phyloP scores from a whole-genome alignment of 2,113 vertebrate species.

The Dendrocopos noguchii region DNA sequence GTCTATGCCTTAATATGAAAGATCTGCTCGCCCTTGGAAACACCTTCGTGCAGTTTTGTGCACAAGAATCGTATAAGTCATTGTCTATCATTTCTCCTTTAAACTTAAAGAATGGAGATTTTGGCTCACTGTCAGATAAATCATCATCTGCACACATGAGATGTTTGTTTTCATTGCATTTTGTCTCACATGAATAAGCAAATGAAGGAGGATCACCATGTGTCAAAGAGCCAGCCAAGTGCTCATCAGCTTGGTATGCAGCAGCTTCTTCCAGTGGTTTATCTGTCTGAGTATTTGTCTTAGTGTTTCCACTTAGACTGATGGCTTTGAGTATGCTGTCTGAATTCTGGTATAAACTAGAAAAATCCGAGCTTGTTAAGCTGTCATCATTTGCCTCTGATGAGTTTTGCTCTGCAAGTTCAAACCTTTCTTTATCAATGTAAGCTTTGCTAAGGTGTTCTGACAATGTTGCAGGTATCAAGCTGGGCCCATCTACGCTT shows the following conservation, averaged over 20 bases:
- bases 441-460: not conserved
- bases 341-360: constrained; percentile 19
- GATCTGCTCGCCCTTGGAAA: constrained; percentile 74
- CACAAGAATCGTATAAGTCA: constrained; percentile 80
- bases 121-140: constrained; percentile 23
- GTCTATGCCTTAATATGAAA: constrained; percentile 87
- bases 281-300: not conserved
- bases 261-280: constrained; percentile 11
- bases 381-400: not conserved
- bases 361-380: not conserved
- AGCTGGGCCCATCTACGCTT: not conserved
- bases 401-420: not conserved
- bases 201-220: not conserved
- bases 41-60: not conserved
- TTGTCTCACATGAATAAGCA: constrained; percentile 1
- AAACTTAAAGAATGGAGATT: constrained; percentile 64
- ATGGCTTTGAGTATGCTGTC: not conserved
- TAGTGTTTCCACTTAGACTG: not conserved
- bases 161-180: constrained; percentile 39
- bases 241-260: constrained; percentile 14
- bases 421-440: not conserved
- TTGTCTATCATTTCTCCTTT: constrained; percentile 89
- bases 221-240: not conserved
- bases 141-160: constrained; percentile 42
- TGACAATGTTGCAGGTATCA: not conserved